A percentile compares a stretch with the other conserved stretches of the same genome.
phyloP scores from a whole-genome alignment of 35 echinoderm and acorn worm species.

The Chiridota heheva region DNA sequence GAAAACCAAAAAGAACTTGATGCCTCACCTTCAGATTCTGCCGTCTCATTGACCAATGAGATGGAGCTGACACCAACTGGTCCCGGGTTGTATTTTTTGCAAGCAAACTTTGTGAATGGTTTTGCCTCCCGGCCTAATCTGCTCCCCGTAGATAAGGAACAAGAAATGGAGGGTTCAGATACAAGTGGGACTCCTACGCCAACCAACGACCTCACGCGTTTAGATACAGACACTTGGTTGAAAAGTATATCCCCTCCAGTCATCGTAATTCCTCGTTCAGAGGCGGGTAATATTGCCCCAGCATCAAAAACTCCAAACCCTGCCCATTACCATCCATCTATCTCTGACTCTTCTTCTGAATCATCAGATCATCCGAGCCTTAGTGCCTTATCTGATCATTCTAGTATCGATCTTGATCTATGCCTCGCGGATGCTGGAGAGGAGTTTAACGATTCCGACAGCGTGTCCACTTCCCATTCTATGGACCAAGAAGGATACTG shows the following conservation, averaged over 20 bases:
- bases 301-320: slow-evolving; percentile 59
- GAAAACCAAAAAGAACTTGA: background rate
- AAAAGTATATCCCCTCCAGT: slow-evolving; percentile 32
- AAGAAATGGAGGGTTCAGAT: background rate
- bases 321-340: slow-evolving; percentile 43
- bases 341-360: slow-evolving; percentile 74
- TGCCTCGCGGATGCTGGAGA: slow-evolving; percentile 71
- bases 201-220: slow-evolving; percentile 17
- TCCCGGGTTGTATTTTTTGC: slow-evolving; percentile 20
- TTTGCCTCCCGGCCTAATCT: background rate
- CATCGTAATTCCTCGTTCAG: slow-evolving; percentile 18
- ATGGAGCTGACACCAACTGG: slow-evolving; percentile 50
- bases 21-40: slow-evolving; percentile 87
- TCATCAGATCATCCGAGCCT: slow-evolving; percentile 72
- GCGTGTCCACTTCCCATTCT: slow-evolving; percentile 68
- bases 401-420: slow-evolving; percentile 76
- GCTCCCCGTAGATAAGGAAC: background rate
- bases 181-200: slow-evolving; percentile 39
- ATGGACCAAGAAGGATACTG: slow-evolving; percentile 95
- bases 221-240: slow-evolving; percentile 22
- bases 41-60: slow-evolving; percentile 88
- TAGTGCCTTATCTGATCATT: slow-evolving; percentile 62
- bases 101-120: slow-evolving; percentile 30
- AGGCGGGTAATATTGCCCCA: slow-evolving; percentile 66
- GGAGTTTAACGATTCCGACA: slow-evolving; percentile 75